Base-by-base conservation (phyloP, 2,888 invertebrate species). In the Himalopsyche anomala region DNA sequence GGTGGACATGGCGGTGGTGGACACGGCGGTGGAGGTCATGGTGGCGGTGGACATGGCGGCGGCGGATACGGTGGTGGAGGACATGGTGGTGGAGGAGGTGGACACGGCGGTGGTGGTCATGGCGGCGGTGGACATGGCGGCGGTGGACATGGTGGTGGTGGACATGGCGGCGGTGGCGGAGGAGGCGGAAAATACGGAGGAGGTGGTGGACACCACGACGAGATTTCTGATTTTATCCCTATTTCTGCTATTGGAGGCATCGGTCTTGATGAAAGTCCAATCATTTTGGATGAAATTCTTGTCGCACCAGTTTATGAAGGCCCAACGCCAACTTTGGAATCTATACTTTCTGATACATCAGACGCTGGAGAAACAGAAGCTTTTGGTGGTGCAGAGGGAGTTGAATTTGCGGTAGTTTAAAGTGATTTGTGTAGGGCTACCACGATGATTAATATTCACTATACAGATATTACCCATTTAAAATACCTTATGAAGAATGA, bases 101-200 rank as follows among this genome's bases (percentile, higher is more conserved):
- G 56, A 11, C 82, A 80, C 12, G 62, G 81, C 17, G 74, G 81
- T 12, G 54, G 80, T 11, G 84, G 84, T 38, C 45, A 56, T 5
- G 86, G 86, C 17, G 86, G 85, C 0, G 51, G 80, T 0, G 85
- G 85, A n/a, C 42, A 80, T 19, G 87, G 87, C 2, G 55, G 56
- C 15, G 81, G 84, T n/a, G 19, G 62, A 38, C n/a, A 36, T 36
- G 84, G 84, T 6, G 87, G 87, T 56, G 84, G 84, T 40, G 84
- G 84, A n/a, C 85, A 85, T 40, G 55, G 80, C 15, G 82, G 81
- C 36, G 82, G 74, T 38, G 80, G 74, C 19, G 69, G 80, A 42
- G 74, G 80, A 36, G 74, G 85, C 5, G 45, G 45, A 45, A 69
- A 69, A 62, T 17, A 38, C 38, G 80, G 54, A 81, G 56, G 51